Conservation (phyloP, 1,140 invertebrate genomes). For the Tachypleus tridentatus region DNA sequence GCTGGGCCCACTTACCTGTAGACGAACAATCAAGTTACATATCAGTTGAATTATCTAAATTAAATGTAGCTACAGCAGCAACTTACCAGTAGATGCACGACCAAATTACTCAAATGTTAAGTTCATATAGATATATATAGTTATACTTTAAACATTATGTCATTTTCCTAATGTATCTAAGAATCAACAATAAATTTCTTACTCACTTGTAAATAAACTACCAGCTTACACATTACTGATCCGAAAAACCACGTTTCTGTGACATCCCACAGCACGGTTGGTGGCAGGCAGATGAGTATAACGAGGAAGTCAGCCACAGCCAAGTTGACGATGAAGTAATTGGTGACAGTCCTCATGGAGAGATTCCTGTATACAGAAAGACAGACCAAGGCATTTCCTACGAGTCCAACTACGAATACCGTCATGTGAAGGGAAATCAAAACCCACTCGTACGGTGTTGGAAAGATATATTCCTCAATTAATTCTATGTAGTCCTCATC, state of each 20-base stretch:
- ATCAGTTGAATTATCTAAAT: too few species aligned
- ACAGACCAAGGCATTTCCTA: constrained; percentile 79
- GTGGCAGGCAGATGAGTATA: constrained; percentile 80
- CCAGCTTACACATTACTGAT: constrained; percentile 59
- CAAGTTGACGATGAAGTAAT: constrained; percentile 91
- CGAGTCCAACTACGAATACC: constrained; percentile 69
- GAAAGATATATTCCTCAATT: constrained; percentile 45
- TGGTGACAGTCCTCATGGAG: constrained; percentile 67
- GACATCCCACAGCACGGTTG: constrained; percentile 82
- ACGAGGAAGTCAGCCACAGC: constrained; percentile 87
- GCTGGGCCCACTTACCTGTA: too few species aligned
- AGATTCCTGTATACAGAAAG: constrained; percentile 74
- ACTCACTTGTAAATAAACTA: constrained; percentile 72
- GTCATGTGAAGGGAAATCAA: constrained; percentile 54
- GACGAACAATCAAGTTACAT: too few species aligned
- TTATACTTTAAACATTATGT: too few species aligned
- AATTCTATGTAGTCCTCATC: constrained; percentile 48
- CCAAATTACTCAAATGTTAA: too few species aligned
- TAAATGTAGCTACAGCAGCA: too few species aligned
- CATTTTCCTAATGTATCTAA: too few species aligned
- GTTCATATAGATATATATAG: too few species aligned
- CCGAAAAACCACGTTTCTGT: constrained; percentile 84
- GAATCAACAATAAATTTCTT: too few species aligned
- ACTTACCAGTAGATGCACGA: too few species aligned
- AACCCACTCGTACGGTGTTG: constrained; percentile 22